Evolutionary conservation across 2,888 invertebrate genomes (phyloP), one percentile per base, ranked within the genome.

Genomic region (Ormyrus rosae): DNA sequence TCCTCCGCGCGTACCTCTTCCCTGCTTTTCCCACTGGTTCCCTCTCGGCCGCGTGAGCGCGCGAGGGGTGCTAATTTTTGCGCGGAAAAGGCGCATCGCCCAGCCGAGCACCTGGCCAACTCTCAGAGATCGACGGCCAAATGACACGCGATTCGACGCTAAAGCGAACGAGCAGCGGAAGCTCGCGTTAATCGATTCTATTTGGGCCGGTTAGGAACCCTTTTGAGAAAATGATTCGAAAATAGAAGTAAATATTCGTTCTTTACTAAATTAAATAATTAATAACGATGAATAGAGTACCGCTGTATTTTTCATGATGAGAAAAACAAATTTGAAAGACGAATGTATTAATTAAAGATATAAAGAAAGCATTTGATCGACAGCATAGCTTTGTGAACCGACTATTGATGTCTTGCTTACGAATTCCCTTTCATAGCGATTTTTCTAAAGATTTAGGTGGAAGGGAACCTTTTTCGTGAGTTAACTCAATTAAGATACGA

Each of bases 391-490:
- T 60, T 63, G 50, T 64, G n/a, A 61, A 80, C 78, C 73, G 83
- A 84, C 87, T 88, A 90, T 90, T 90, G 90, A 90, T 89, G 89
- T 89, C 88, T 89, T 86, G 87, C 86, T 90, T 87, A 85, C 85
- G 85, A 81, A 72, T n/a, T 73, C 71, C 0, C 72, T 78, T 76
- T 63, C 58, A 60, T 13, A 51, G 46, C 58, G 68, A 11, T 68
- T 76, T 75, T 81, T 58, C 63, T 73, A 77, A 74, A 56, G 50
- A 55, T 19, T 34, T 9, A 10, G 50, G 50, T 56, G 53, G 45
- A 70, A 11, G 19, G 63, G 11, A 58, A 46, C n/a, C 6, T 74
- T 81, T 78, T 72, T 58, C 78, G 70, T 74, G 78, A 68, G 78
- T 71, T 78, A 78, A 78, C 75, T 81, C 78, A 81, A 81, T 81